phyloP scores from a whole-genome alignment of 2,888 invertebrate genomes.

The Pristionchus exspectatus region DNA sequence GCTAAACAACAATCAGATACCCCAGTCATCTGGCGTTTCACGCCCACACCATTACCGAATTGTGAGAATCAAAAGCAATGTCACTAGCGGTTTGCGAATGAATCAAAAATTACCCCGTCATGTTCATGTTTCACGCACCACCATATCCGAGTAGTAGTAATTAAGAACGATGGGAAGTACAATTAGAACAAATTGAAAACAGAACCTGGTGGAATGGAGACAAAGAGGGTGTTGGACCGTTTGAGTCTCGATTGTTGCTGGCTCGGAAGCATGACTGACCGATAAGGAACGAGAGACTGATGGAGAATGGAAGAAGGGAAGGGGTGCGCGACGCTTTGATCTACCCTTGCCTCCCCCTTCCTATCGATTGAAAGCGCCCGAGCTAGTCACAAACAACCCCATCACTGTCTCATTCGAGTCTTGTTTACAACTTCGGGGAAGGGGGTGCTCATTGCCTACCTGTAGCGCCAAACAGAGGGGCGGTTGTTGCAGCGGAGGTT shows the following conservation, averaged over 20 bases:
- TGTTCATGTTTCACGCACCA: no score
- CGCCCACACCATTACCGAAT: no score
- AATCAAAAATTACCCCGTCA: no score
- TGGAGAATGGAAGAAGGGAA: not conserved
- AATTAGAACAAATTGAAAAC: not conserved
- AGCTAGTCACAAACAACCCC: not conserved
- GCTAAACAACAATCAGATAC: no score
- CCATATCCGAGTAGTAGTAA: no score
- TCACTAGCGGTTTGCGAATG: no score
- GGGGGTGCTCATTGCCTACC: not conserved
- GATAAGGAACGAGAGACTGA: not conserved
- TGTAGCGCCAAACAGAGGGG: slow-evolving; percentile 3
- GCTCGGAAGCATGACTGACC: not conserved
- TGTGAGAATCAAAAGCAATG: no score
- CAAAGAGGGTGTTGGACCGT: not conserved
- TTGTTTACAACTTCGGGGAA: not conserved
- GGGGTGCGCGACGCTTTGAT: not conserved
- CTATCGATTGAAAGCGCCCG: not conserved
- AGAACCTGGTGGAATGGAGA: not conserved
- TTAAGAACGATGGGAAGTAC: no score
- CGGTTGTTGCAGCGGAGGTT: not conserved
- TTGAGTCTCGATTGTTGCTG: not conserved
- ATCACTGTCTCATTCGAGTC: not conserved
- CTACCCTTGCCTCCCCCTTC: not conserved
- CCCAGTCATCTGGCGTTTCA: no score